These are phyloP conservation scores for Anguilla marmorata DNA, from an alignment of 2,797 vertebrate genomes.

Conservation along the genomic window DNA sequence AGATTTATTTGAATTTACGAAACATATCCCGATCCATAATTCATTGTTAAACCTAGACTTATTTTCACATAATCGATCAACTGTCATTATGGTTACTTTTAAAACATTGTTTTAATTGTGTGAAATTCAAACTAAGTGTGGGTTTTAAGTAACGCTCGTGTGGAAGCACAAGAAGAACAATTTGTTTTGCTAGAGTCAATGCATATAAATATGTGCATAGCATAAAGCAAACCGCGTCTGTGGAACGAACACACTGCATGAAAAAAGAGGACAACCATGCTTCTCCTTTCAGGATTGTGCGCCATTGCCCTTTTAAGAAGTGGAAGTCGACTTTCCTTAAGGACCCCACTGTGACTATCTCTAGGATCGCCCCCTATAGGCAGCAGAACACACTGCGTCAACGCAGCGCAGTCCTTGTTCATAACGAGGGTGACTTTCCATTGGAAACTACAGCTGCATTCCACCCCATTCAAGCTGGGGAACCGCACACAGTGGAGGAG, in stretches of 20 bases:
- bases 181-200: neutral
- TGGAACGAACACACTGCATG: neutral
- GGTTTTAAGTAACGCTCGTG: neutral
- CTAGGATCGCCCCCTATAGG: conserved; percentile 62
- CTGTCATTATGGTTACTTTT: neutral
- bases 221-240: neutral
- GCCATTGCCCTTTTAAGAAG: conserved; percentile 19
- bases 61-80: neutral
- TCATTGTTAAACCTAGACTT: neutral
- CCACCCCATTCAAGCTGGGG: conserved; percentile 82
- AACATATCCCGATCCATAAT: neutral
- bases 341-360: conserved; percentile 17
- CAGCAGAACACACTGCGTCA: conserved; percentile 47
- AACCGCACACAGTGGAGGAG: conserved; percentile 52
- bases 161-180: neutral
- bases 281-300: neutral
- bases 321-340: conserved; percentile 6
- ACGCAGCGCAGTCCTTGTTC: conserved; percentile 38
- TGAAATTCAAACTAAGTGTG: neutral
- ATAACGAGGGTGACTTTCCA: conserved; percentile 70
- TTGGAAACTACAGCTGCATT: conserved; percentile 74
- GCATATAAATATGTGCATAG: neutral
- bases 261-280: neutral
- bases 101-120: neutral
- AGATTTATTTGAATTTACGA: neutral